Conservation (phyloP, 2,113 vertebrate genomes). For the Arvicanthis niloticus region DNA sequence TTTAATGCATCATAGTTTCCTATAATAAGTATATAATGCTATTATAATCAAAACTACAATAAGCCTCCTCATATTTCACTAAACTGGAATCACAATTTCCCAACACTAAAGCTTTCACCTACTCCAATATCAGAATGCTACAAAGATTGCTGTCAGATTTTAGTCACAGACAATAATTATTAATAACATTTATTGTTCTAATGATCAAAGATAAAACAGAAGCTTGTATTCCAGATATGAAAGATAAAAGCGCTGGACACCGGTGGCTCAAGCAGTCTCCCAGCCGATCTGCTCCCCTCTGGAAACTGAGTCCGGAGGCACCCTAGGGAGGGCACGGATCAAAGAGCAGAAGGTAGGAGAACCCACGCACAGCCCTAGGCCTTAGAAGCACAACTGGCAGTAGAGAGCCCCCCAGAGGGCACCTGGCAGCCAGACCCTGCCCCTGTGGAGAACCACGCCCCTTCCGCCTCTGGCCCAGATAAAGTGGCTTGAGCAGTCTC, state of each 20-base stretch:
- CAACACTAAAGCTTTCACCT: conserved; percentile 10
- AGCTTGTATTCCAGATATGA: neutral
- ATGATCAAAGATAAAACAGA: conserved; percentile 45
- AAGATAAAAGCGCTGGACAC: neutral
- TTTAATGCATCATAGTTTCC: neutral
- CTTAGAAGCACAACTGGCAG: no score
- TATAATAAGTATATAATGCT: neutral
- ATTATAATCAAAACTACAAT: conserved; percentile 34
- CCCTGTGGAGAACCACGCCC: no score
- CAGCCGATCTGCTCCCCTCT: no score
- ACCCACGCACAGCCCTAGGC: no score
- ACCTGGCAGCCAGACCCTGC: no score
- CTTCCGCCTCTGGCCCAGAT: no score
- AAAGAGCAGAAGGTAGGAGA: no score
- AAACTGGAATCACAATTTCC: conserved; percentile 45
- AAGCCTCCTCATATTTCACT: conserved; percentile 17
- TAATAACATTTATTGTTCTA: conserved; percentile 32
- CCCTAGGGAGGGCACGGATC: no score
- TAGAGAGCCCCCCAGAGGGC: no score
- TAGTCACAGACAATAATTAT: neutral
- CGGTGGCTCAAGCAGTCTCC: no score
- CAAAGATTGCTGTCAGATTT: neutral
- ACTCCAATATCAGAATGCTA: neutral
- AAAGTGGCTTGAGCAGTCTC: no score
- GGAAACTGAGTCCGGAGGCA: no score